Conservation (phyloP, 2,113 vertebrate species). For the Cepphus grylle region DNA sequence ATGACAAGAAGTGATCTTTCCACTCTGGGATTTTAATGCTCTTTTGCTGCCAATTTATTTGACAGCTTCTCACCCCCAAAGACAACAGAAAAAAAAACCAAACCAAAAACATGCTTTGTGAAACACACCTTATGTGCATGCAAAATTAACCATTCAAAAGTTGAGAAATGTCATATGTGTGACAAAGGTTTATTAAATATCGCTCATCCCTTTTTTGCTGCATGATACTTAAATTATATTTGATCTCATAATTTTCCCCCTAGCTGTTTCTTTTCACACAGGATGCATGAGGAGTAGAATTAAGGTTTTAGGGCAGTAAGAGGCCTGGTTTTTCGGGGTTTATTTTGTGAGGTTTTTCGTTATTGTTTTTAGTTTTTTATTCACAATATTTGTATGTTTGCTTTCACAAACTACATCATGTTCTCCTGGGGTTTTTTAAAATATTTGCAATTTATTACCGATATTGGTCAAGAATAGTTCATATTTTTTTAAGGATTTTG, state of each 20-base stretch:
- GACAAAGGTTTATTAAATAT: background rate
- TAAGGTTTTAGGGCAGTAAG: background rate
- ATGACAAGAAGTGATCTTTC: background rate
- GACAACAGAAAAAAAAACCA: background rate
- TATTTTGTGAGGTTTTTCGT: background rate
- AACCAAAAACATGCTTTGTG: background rate
- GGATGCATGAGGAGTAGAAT: background rate
- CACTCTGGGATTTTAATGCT: background rate
- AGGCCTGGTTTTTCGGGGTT: background rate
- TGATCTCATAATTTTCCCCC: background rate
- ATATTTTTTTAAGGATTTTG: background rate
- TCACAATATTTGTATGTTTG: background rate
- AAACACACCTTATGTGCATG: background rate
- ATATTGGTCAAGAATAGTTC: background rate
- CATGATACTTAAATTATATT: background rate
- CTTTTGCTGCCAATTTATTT: background rate
- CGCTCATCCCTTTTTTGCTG: background rate
- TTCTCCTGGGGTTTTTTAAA: background rate
- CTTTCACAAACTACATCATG: background rate
- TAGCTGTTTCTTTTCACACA: background rate
- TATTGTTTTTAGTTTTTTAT: background rate
- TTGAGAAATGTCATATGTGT: background rate
- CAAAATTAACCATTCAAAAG: background rate
- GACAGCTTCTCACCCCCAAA: background rate
- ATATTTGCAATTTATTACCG: background rate